Percentiles rank a stretch among this genome's conserved stretches.
Evolutionary conservation across 2,113 vertebrate genomes (phyloP).

Genomic region (Podiceps cristatus): DNA sequence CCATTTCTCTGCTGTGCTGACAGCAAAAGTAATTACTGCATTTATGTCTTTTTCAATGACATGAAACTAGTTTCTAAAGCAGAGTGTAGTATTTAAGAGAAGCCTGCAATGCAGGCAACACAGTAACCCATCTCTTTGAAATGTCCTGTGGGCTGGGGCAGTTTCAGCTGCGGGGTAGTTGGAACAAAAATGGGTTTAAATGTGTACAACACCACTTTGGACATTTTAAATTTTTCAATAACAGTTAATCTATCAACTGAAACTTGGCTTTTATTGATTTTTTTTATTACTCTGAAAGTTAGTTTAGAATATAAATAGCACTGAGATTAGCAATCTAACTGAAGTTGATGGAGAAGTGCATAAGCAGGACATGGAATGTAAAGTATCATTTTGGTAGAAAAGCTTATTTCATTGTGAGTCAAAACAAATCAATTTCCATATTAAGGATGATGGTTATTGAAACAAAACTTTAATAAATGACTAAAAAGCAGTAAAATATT

Average conservation of each 20-base stretch:
- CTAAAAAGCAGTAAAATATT: not conserved
- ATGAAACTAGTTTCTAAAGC: not conserved
- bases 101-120: not conserved
- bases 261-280: not conserved
- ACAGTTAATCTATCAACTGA: not conserved
- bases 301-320: not conserved
- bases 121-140: not conserved
- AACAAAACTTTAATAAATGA: not conserved
- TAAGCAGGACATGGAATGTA: not conserved
- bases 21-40: constrained; percentile 16
- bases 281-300: not conserved
- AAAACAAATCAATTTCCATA: not conserved
- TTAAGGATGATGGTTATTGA: not conserved
- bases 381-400: not conserved
- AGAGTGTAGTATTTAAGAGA: not conserved
- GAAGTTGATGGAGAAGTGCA: not conserved
- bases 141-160: not conserved
- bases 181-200: not conserved
- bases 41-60: not conserved
- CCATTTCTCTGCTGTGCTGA: not conserved
- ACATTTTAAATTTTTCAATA: not conserved
- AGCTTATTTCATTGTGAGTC: not conserved
- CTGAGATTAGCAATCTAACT: not conserved
- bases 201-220: not conserved
- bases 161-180: not conserved